phyloP scores from a whole-genome alignment of 2,888 invertebrate species.

The Sesamia inferens region DNA sequence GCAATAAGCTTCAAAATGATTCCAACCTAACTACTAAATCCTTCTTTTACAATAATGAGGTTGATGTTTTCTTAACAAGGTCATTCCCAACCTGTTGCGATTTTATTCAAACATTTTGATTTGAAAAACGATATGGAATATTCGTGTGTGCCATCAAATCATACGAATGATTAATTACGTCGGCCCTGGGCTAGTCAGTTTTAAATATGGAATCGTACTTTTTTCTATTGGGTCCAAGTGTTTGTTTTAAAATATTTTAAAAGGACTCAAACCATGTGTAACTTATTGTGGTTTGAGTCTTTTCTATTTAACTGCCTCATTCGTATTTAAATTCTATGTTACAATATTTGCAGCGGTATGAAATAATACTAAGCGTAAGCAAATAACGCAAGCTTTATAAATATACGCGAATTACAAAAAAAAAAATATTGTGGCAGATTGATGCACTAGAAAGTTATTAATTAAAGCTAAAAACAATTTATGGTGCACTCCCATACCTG shows the following conservation, averaged over 20 bases:
- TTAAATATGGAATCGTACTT: slow-evolving; percentile 32
- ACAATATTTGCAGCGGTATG: background rate
- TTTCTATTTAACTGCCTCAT: no score
- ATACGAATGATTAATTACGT: slow-evolving; percentile 50
- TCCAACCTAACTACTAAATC: no score
- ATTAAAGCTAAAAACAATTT: slow-evolving; percentile 56
- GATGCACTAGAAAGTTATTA: slow-evolving; percentile 46
- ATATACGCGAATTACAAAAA: slow-evolving; percentile 2
- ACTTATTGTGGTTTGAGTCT: no score
- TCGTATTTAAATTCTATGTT: background rate
- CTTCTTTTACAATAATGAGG: no score
- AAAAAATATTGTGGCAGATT: slow-evolving; percentile 25
- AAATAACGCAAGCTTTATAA: slow-evolving; percentile 4
- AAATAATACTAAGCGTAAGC: background rate
- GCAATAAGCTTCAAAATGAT: no score
- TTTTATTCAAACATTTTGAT: slow-evolving; percentile 44
- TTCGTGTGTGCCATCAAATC: slow-evolving; percentile 48
- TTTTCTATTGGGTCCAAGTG: slow-evolving; percentile 30
- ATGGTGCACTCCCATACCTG: slow-evolving; percentile 54
- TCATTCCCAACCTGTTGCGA: slow-evolving; percentile 42
- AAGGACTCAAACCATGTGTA: no score
- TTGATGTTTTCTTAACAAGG: no score
- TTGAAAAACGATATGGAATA: slow-evolving; percentile 22
- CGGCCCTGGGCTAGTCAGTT: slow-evolving; percentile 37
- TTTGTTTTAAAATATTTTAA: no score